These are phyloP conservation scores for Gobius niger DNA, from an alignment of 2,113 vertebrate genomes.

Conservation along the genomic window DNA sequence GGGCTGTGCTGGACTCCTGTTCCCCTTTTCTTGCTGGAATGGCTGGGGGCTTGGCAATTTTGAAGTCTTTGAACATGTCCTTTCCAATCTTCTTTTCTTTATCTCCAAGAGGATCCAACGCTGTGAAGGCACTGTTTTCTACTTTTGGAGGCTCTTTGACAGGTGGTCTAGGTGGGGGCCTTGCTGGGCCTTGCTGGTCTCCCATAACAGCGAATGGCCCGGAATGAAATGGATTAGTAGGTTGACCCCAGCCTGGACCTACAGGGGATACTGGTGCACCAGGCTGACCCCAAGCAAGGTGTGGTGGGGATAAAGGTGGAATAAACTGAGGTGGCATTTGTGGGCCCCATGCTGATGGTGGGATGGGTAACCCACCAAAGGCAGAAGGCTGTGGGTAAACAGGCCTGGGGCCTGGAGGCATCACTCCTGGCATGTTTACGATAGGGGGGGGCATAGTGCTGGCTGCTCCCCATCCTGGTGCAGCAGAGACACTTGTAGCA, in stretches of 20 bases:
- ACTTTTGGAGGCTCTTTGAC: slow-evolving; percentile 75
- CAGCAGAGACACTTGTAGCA: slow-evolving; percentile 48
- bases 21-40: slow-evolving; percentile 87
- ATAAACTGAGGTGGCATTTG: slow-evolving; percentile 69
- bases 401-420: slow-evolving; percentile 61
- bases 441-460: slow-evolving; percentile 54
- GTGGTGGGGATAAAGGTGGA: slow-evolving; percentile 62
- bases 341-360: slow-evolving; percentile 80
- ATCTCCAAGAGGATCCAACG: slow-evolving; percentile 91
- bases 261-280: slow-evolving; percentile 40
- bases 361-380: slow-evolving; percentile 70
- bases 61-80: slow-evolving; percentile 97
- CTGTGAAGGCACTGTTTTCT: slow-evolving; percentile 87
- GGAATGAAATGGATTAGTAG: slow-evolving; percentile 83
- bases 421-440: slow-evolving; percentile 68
- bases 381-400: slow-evolving; percentile 69
- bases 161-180: slow-evolving; percentile 82
- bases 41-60: slow-evolving; percentile 85
- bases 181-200: slow-evolving; percentile 72
- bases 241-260: slow-evolving; percentile 74
- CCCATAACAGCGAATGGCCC: slow-evolving; percentile 69
- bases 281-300: slow-evolving; percentile 77
- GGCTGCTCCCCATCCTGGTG: slow-evolving; percentile 77
- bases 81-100: slow-evolving; percentile 88
- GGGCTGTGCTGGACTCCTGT: slow-evolving; percentile 37